These are phyloP conservation scores for Oscheius myriophilus DNA, from an alignment of 2,888 invertebrate species.

Conservation along the genomic window DNA sequence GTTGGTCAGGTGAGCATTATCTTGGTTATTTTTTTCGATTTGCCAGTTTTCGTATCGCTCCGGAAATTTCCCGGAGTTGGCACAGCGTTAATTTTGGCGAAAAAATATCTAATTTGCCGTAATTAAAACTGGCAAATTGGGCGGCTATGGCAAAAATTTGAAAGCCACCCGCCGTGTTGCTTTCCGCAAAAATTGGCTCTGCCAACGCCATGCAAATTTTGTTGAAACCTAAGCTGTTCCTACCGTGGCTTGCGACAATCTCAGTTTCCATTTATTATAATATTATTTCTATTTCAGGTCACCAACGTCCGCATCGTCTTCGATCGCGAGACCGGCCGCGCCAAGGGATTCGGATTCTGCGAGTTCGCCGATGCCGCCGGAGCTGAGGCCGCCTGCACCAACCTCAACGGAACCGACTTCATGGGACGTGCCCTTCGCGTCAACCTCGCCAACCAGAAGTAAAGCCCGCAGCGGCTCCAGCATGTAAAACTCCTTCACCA, in stretches of 20 bases:
- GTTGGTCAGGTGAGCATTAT: constrained; percentile 62
- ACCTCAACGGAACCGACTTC: constrained; percentile 63
- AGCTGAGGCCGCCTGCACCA: constrained; percentile 64
- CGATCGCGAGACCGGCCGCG: constrained; percentile 67
- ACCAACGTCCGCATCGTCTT: constrained; percentile 59
- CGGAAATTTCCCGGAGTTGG: too few relatives aligned
- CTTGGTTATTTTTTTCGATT: constrained; percentile 34
- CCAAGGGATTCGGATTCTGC: constrained; percentile 70
- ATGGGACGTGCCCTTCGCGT: constrained; percentile 68
- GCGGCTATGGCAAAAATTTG: too few relatives aligned
- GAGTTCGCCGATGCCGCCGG: constrained; percentile 66
- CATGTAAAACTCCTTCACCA: too few relatives aligned
- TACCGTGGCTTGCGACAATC: constrained; percentile 62
- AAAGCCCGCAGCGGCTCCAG: too few relatives aligned
- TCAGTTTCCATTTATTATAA: constrained; percentile 3
- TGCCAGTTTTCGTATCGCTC: constrained; percentile 61
- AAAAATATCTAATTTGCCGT: too few relatives aligned
- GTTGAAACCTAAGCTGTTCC: too few relatives aligned
- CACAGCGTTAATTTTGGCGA: too few relatives aligned
- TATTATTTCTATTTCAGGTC: neutral
- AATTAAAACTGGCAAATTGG: too few relatives aligned
- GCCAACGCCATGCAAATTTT: too few relatives aligned
- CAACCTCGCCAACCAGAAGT: constrained; percentile 62
- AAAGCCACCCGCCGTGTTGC: too few relatives aligned
- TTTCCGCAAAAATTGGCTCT: too few relatives aligned